Evolutionary conservation across 2,113 vertebrate species (phyloP).

Genomic region (Vulpes ferrilata): DNA sequence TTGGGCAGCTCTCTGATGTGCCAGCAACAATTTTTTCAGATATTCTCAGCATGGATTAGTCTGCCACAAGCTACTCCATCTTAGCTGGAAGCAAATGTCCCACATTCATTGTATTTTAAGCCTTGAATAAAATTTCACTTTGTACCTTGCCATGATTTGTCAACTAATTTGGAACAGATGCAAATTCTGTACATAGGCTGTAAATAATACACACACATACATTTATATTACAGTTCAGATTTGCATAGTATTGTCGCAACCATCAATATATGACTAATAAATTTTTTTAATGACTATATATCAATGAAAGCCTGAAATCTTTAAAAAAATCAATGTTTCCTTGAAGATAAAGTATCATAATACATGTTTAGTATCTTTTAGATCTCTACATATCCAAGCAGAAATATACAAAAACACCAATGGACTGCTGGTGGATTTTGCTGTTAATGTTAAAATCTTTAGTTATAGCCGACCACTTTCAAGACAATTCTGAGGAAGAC

Average conservation of each 20-base stretch:
- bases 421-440: not conserved
- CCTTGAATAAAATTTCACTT: not conserved
- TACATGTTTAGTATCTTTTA: not conserved
- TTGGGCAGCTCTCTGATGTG: not conserved
- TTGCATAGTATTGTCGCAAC: not conserved
- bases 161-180: not conserved
- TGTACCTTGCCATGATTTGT: slow-evolving; percentile 3
- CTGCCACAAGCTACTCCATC: not conserved
- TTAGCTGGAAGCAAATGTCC: not conserved
- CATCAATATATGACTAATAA: not conserved
- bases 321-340: not conserved
- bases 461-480: not conserved
- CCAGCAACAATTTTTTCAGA: not conserved
- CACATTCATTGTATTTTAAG: not conserved
- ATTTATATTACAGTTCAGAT: slow-evolving; percentile 34
- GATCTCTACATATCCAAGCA: not conserved
- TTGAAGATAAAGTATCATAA: not conserved
- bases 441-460: slow-evolving; percentile 34
- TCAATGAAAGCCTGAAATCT: slow-evolving; percentile 15
- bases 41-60: not conserved
- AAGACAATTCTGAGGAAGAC: slow-evolving; percentile 3
- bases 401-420: slow-evolving; percentile 13
- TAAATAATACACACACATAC: not conserved
- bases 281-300: not conserved
- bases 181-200: not conserved